A percentile compares a stretch with the other conserved stretches of the same genome.
These are phyloP conservation scores for Anolis carolinensis DNA, from an alignment of 2,113 vertebrate genomes.

Conservation along the genomic window DNA sequence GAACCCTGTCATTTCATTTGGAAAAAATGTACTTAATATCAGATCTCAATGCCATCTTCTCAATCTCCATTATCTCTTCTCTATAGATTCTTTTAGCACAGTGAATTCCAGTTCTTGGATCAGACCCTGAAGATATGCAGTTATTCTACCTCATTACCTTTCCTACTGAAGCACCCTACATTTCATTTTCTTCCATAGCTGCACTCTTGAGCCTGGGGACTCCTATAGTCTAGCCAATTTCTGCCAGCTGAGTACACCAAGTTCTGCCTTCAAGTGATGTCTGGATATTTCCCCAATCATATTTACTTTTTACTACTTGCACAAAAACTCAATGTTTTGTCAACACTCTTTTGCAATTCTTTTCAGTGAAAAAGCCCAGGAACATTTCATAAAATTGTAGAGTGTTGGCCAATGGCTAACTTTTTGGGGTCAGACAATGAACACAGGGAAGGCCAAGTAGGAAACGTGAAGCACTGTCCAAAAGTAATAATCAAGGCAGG, in stretches of 20 bases:
- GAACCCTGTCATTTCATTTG: not conserved
- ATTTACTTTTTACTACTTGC: not conserved
- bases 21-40: not conserved
- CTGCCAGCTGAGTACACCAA: not conserved
- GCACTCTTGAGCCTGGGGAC: not conserved
- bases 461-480: not conserved
- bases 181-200: not conserved
- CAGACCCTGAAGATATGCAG: not conserved
- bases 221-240: not conserved
- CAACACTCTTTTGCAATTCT: not conserved
- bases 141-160: not conserved
- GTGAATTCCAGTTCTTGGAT: not conserved
- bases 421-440: too few species aligned
- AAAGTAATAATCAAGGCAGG: not conserved
- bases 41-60: not conserved
- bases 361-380: not conserved
- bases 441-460: not conserved
- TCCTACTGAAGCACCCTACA: not conserved
- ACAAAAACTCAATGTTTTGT: not conserved
- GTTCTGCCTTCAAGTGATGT: not conserved
- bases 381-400: not conserved
- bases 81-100: not conserved
- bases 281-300: not conserved
- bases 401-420: not conserved
- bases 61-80: not conserved